A percentile compares a stretch with the other conserved stretches of the same genome.
These are phyloP conservation scores for Vollenhovia emeryi DNA, from an alignment of 1,140 invertebrate species.

Conservation along the genomic window DNA sequence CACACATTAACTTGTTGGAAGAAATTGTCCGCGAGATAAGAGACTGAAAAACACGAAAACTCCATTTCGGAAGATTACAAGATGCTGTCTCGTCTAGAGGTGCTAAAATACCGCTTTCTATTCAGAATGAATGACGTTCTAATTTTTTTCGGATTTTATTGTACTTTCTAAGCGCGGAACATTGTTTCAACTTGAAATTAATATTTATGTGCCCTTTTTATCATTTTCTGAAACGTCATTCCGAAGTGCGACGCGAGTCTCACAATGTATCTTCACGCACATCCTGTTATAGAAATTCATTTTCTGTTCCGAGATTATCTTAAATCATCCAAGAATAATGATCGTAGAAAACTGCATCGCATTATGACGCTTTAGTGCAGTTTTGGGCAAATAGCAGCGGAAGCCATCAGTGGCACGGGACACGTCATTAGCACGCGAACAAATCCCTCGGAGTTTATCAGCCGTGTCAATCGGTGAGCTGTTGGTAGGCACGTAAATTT, in stretches of 20 bases:
- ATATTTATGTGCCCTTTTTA: not conserved
- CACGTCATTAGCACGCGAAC: constrained; percentile 59
- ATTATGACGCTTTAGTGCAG: constrained; percentile 17
- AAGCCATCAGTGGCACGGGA: constrained; percentile 38
- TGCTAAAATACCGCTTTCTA: not conserved
- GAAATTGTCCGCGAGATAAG: constrained; percentile 22
- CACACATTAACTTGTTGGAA: constrained; percentile 39
- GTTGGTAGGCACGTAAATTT: constrained; percentile 69
- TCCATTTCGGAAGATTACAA: constrained; percentile 6
- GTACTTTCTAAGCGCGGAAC: not conserved
- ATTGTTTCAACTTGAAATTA: not conserved
- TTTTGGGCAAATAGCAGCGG: constrained; percentile 2
- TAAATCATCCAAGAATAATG: not conserved
- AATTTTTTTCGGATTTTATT: not conserved
- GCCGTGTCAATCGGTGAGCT: constrained; percentile 54
- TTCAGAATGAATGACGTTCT: not conserved
- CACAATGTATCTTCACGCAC: not conserved
- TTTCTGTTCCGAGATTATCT: not conserved
- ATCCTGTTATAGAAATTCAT: not conserved
- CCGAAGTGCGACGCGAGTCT: not conserved
- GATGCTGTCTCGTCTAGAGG: not conserved
- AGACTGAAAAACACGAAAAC: constrained; percentile 21
- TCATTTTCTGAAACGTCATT: not conserved
- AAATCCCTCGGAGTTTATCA: constrained; percentile 65
- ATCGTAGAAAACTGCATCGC: not conserved